Percentiles rank a stretch among this genome's conserved stretches.
Conservation (phyloP, 2,888 invertebrate genomes). For the Melanotus villosus region DNA sequence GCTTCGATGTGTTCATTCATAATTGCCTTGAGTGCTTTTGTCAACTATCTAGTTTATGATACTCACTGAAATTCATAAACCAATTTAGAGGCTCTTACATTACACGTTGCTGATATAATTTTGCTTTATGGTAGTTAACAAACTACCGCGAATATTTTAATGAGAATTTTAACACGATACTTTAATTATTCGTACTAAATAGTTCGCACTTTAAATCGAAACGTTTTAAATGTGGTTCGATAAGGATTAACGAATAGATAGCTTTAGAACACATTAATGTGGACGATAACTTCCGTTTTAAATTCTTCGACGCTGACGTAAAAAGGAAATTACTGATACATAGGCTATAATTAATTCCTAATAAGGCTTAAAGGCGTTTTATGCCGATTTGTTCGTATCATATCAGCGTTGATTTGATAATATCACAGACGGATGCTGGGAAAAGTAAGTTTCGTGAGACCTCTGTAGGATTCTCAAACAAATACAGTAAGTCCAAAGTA, state of each 20-base stretch:
- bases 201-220: slow-evolving; percentile 7
- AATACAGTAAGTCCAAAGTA: no score
- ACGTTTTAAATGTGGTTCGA: not conserved
- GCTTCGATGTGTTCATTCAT: slow-evolving; percentile 60
- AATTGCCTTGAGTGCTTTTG: slow-evolving; percentile 57
- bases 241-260: not conserved
- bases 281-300: not conserved
- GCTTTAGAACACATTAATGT: no score
- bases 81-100: slow-evolving; percentile 38
- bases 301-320: no score
- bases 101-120: slow-evolving; percentile 24
- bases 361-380: no score
- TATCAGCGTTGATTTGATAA: no score
- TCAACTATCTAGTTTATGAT: slow-evolving; percentile 45
- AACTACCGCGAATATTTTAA: slow-evolving; percentile 22
- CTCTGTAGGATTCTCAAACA: no score
- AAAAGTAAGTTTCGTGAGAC: no score
- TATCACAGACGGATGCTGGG: no score
- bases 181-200: slow-evolving; percentile 3
- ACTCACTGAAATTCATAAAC: slow-evolving; percentile 40
- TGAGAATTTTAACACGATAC: slow-evolving; percentile 2
- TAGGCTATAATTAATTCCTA: not conserved
- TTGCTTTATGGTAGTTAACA: slow-evolving; percentile 17
- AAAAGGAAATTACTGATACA: no score
- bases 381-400: no score